Evolutionary conservation across 2,888 invertebrate species (phyloP).

Genomic region (Rhogogaster chlorosoma): DNA sequence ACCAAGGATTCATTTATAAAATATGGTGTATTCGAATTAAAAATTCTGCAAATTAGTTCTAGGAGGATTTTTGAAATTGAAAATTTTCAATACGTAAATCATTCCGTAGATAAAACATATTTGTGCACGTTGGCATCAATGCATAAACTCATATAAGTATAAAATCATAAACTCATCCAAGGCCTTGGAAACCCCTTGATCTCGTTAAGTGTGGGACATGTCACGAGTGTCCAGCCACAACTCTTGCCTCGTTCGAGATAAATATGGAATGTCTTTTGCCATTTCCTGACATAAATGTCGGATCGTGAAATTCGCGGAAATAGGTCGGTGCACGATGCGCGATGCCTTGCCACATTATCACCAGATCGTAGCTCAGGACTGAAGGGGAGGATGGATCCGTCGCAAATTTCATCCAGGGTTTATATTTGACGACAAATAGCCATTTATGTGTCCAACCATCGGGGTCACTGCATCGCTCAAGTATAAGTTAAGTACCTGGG

Average conservation of each 20-base stretch:
- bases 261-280: not conserved
- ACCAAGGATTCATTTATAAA: too few relatives aligned
- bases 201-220: too few relatives aligned
- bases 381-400: not conserved
- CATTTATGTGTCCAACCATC: not conserved
- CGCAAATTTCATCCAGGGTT: conserved; percentile 20
- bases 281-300: not conserved
- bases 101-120: too few relatives aligned
- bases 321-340: not conserved
- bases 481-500: not conserved
- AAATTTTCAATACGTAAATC: too few relatives aligned
- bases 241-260: not conserved
- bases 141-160: too few relatives aligned
- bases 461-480: not conserved
- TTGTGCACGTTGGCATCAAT: too few relatives aligned
- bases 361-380: not conserved
- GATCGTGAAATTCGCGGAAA: conserved; percentile 4
- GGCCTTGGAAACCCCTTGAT: too few relatives aligned
- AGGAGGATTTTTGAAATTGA: too few relatives aligned
- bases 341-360: not conserved
- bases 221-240: not conserved
- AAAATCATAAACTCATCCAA: too few relatives aligned
- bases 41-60: too few relatives aligned
- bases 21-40: too few relatives aligned
- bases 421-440: conserved; percentile 19